Conservation (phyloP, 1,140 invertebrate species). For the Bombus cullumanus region DNA sequence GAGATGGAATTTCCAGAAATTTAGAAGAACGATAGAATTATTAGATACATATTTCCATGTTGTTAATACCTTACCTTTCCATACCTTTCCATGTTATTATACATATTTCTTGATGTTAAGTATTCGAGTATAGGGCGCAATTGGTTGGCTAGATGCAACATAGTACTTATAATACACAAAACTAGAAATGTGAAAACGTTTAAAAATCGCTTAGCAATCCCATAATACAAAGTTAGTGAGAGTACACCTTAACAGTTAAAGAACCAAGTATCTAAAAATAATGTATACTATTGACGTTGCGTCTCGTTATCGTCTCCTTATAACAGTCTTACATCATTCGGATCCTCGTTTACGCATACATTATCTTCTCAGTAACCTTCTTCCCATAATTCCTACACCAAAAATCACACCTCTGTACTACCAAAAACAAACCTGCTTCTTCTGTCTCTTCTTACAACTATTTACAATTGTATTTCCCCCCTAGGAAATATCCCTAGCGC, state of each 20-base stretch:
- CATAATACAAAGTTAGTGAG: too few relatives aligned
- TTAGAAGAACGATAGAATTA: too few relatives aligned
- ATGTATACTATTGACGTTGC: background rate
- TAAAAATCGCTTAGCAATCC: too few relatives aligned
- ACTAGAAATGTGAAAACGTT: too few relatives aligned
- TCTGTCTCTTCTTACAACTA: background rate
- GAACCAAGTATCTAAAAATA: background rate
- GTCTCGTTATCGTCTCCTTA: background rate
- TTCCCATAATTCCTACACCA: background rate
- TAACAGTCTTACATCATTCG: background rate
- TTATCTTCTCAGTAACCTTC: background rate
- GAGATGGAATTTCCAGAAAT: too few relatives aligned
- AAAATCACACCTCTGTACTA: background rate
- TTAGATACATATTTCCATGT: too few relatives aligned
- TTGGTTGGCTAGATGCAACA: fast-evolving
- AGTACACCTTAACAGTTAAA: background rate
- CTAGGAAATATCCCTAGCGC: background rate
- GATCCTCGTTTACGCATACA: background rate
- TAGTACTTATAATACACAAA: too few relatives aligned
- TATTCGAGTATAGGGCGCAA: too few relatives aligned
- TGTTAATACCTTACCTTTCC: too few relatives aligned
- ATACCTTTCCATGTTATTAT: too few relatives aligned
- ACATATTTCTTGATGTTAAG: too few relatives aligned
- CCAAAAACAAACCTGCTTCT: background rate
- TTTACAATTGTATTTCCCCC: background rate